Evolutionary conservation across 2,888 invertebrate genomes (phyloP), one percentile per base, ranked within the genome.

Genomic region (Cepaea hortensis): DNA sequence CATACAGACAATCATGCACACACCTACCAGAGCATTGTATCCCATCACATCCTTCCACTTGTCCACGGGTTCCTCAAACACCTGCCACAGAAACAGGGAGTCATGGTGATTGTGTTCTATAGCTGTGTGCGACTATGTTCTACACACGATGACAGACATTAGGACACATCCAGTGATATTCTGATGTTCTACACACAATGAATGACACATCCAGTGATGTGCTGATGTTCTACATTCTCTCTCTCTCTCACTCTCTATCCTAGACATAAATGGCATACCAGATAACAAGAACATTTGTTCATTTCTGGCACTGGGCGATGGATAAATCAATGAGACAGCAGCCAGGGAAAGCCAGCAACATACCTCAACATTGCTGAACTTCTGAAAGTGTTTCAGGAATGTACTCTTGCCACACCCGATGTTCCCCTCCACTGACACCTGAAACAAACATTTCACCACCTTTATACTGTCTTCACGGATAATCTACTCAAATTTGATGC

Each of bases 391-490:
- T 79, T 93, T 88, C n/a, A 94, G 89, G 89, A 94, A 93, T 68
- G 93, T 93, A 55, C 92, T 91, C 88, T 94, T 94, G n/a, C 94
- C 94, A 90, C 92, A 91, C 9, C 93, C 94, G 87, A 94, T 94
- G 88, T 94, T 94, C 11, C 94, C 94, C 89, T 94, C 94, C 15
- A 94, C 93, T 55, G 92, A 91, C 35, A 94, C 93, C 85, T 85
- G 50, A 48, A 23, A 65, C 35, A 68, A 80, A 50, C 4, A 68
- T 6, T 65, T 35, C 6, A n/a, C 15, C 50, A 80, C 61, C 50
- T 23, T 20, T 20, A 20, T 6, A 20, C 68, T 35, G 35, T 73
- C 7, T 6, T 7, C 73, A 35, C 35, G 35, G 35, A 35, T 35
- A 35, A 35, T 35, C 35, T 35, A 35, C 35, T 0, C 35, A 35